Conservation (phyloP, 2,113 vertebrate species). For the Indri indri region DNA sequence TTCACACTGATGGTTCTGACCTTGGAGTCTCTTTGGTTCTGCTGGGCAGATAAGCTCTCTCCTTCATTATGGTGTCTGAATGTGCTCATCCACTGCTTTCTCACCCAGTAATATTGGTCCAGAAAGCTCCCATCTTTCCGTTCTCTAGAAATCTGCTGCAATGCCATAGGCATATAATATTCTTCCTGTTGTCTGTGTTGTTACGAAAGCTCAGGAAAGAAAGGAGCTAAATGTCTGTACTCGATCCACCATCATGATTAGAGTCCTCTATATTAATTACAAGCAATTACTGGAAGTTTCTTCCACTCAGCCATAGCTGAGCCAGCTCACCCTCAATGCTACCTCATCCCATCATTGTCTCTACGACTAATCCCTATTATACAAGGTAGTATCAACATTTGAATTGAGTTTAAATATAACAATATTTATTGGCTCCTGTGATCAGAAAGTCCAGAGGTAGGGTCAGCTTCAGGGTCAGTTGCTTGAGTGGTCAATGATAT, state of each 20-base stretch:
- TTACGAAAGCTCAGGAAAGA: not conserved
- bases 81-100: not conserved
- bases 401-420: not conserved
- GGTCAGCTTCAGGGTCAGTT: not conserved
- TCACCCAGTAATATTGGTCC: not conserved
- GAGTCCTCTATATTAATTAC: not conserved
- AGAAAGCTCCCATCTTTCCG: not conserved
- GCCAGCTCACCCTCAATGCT: not conserved
- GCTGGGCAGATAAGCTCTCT: not conserved
- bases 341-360: too few species aligned
- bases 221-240: not conserved
- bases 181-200: not conserved
- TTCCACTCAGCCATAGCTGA: not conserved
- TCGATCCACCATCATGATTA: not conserved
- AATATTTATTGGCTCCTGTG: not conserved
- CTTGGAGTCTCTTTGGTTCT: not conserved
- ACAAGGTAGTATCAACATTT: not conserved
- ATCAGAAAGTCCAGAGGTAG: not conserved
- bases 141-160: not conserved
- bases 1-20: not conserved
- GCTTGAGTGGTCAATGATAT: not conserved
- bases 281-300: not conserved
- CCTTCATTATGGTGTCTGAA: not conserved
- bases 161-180: not conserved
- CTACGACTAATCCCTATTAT: not conserved